Evolutionary conservation across 2,113 vertebrate genomes (phyloP), one percentile per base, ranked within the genome.

Genomic region (Albula glossodonta): DNA sequence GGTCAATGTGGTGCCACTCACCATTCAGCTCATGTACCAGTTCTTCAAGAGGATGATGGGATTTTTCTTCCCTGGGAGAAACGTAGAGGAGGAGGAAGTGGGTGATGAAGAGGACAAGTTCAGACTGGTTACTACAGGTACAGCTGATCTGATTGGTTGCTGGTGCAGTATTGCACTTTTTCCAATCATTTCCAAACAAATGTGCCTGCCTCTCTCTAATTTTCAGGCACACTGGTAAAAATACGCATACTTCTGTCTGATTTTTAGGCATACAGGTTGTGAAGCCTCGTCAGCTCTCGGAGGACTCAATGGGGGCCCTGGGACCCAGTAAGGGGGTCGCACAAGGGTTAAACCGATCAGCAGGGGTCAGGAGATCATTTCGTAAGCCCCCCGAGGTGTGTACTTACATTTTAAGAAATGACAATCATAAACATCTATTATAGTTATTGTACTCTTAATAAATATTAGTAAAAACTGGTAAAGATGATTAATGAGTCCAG

Each of bases 11-110:
- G 98, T 99, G 12, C 98, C 98, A 41, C 97, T 99, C 88, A 99
- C 98, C 92, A 99, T 99, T 93, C 98, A 99, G 94, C 95, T 99
- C 60, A 99, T 98, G 91, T 98, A 99, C 92, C 98, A 99, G 96
- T 99, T 99, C 94, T 99, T 99, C 94, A 98, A 99, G 90, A 96
- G 98, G 88, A 99, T 99, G 98, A 99, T 99, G 98, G 98, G 98
- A 12, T 99, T 99, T 93, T 99, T 99, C 93, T 99, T 99, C 91
- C 98, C 98, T 0, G 98, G 98, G 22, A 95, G 98, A 92, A 99
- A 96, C 12, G 94, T 98, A 60, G 98, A 99, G 88, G 98, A 99
- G 90, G 98, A 99, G 85, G 98, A 99, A 89, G 96, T 98, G 87
- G 95, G 97, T 2, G 98, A 99, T 89, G 98, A 99, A 88, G 98